Evolutionary conservation across 2,888 invertebrate species (phyloP).

Genomic region (Biston stratarius): DNA sequence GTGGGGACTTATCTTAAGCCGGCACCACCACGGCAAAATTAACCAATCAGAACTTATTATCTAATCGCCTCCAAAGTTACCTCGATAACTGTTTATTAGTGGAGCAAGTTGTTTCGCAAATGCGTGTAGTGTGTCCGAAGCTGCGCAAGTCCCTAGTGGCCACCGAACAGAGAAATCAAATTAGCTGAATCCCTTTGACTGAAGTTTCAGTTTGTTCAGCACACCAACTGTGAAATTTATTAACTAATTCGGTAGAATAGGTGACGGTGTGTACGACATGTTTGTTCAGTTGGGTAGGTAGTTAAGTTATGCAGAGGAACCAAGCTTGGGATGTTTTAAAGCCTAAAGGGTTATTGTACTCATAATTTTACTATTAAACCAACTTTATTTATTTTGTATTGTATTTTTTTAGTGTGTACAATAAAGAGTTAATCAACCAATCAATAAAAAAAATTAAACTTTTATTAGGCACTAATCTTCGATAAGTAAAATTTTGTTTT

Average conservation of each 20-base stretch:
- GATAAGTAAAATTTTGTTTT: no score
- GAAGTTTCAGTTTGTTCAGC: conserved; percentile 64
- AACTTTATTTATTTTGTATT: no score
- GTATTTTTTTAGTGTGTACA: no score
- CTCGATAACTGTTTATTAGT: conserved; percentile 36
- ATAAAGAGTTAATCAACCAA: no score
- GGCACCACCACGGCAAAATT: no score
- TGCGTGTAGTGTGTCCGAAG: conserved; percentile 60
- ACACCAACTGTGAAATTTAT: conserved; percentile 63
- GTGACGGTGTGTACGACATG: conserved; percentile 41
- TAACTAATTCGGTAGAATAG: conserved; percentile 51
- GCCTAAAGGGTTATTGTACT: no score
- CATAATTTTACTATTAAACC: no score
- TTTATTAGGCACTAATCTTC: no score
- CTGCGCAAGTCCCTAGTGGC: conserved; percentile 59
- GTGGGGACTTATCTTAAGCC: no score
- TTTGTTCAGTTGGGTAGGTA: conserved; percentile 39
- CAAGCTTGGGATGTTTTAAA: no score
- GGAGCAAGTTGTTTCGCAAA: conserved; percentile 53
- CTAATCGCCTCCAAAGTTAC: conserved; percentile 41
- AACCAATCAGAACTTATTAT: conserved; percentile 26
- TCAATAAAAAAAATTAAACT: no score
- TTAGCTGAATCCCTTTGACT: conserved; percentile 72
- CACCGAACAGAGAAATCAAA: conserved; percentile 72
- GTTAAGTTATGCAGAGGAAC: neutral